Evolutionary conservation across 2,888 invertebrate genomes (phyloP).

Genomic region (Apodemia zela): DNA sequence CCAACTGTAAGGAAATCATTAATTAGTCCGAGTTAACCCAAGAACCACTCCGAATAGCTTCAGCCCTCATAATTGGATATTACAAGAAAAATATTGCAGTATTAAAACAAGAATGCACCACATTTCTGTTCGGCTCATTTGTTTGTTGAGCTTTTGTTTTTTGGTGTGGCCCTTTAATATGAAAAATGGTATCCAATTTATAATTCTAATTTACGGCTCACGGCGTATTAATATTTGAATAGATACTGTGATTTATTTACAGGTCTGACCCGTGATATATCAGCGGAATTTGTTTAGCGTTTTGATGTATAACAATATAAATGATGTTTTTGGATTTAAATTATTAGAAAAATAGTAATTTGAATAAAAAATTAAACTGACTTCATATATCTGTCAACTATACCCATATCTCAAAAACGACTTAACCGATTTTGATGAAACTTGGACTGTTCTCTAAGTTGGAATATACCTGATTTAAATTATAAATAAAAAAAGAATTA

Average conservation of each 20-base stretch:
- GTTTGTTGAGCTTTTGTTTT: slow-evolving; percentile 36
- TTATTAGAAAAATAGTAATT: background rate
- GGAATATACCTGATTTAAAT: too few species aligned
- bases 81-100: slow-evolving; percentile 62
- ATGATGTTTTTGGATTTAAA: slow-evolving; percentile 25
- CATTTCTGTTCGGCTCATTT: slow-evolving; percentile 62
- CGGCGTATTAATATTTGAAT: slow-evolving; percentile 54
- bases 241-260: slow-evolving; percentile 42
- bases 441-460: too few species aligned
- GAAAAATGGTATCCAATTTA: slow-evolving; percentile 57
- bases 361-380: too few species aligned
- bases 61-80: slow-evolving; percentile 69
- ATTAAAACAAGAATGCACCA: slow-evolving; percentile 53
- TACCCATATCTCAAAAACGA: too few species aligned
- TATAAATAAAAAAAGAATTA: too few species aligned
- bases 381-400: too few species aligned
- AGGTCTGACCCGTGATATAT: slow-evolving; percentile 32
- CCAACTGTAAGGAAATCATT: slow-evolving; percentile 68
- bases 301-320: slow-evolving; percentile 2
- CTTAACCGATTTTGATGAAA: too few species aligned
- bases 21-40: slow-evolving; percentile 68
- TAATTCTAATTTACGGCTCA: slow-evolving; percentile 62
- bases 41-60: slow-evolving; percentile 58
- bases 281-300: slow-evolving; percentile 1
- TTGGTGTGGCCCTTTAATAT: slow-evolving; percentile 27